These are phyloP conservation scores for Trialeurodes vaporariorum DNA, from an alignment of 1,140 invertebrate species.

Conservation along the genomic window DNA sequence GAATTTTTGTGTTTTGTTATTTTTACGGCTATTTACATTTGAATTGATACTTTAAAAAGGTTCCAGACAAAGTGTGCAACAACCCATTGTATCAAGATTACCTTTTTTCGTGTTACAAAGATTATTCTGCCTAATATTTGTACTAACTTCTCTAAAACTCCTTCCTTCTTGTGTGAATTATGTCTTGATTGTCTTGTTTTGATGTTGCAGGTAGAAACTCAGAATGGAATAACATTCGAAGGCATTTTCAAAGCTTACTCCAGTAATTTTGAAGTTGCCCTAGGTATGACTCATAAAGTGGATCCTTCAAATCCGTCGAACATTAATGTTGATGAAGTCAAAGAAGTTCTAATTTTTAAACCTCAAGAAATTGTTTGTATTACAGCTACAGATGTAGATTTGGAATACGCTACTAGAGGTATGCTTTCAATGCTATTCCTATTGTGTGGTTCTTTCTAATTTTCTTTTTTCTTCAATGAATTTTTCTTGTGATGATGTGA, in stretches of 20 bases:
- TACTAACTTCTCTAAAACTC: too few relatives aligned
- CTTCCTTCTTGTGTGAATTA: too few relatives aligned
- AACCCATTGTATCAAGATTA: too few relatives aligned
- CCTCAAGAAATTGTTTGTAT: conserved; percentile 68
- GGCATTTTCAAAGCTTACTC: conserved; percentile 80
- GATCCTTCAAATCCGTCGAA: conserved; percentile 47
- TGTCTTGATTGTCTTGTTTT: too few relatives aligned
- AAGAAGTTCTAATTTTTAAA: conserved; percentile 77
- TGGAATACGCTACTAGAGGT: conserved; percentile 73
- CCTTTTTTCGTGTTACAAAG: too few relatives aligned
- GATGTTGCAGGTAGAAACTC: conserved; percentile 49
- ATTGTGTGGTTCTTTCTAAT: conserved; percentile 3
- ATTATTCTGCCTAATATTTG: too few relatives aligned
- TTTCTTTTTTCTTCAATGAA: too few relatives aligned
- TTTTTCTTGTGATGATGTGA: too few relatives aligned
- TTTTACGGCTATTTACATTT: not conserved
- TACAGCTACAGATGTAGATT: conserved; percentile 64
- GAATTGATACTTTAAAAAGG: too few relatives aligned
- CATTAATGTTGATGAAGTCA: conserved; percentile 51
- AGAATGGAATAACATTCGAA: conserved; percentile 68
- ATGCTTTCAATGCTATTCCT: conserved; percentile 10
- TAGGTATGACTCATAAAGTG: conserved; percentile 71
- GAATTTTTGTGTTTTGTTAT: not conserved
- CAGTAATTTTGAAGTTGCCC: conserved; percentile 64
- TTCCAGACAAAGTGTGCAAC: too few relatives aligned